phyloP scores from a whole-genome alignment of 2,888 invertebrate genomes.

The Synanthedon tipuliformis region DNA sequence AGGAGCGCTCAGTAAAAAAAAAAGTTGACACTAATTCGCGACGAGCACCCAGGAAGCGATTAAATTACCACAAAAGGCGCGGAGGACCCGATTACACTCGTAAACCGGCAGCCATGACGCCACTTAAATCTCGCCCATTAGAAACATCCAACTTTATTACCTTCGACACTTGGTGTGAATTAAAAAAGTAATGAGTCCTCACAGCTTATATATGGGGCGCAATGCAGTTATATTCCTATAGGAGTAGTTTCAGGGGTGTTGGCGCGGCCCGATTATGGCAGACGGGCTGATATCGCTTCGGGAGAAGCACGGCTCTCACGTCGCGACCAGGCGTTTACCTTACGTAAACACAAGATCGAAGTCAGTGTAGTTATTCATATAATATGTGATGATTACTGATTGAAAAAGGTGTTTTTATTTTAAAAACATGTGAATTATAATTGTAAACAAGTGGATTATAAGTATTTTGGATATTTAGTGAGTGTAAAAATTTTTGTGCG shows the following conservation, averaged over 20 bases:
- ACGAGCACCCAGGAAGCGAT: slow-evolving; percentile 31
- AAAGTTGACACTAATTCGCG: slow-evolving; percentile 1
- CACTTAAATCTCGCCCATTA: slow-evolving; percentile 48
- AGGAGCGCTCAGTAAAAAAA: not conserved
- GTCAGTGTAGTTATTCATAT: not conserved
- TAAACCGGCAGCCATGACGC: slow-evolving; percentile 38
- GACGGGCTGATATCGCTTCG: slow-evolving; percentile 49
- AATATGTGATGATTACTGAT: not conserved
- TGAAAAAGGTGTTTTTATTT: not conserved
- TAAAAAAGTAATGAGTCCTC: slow-evolving; percentile 12
- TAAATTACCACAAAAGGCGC: slow-evolving; percentile 51
- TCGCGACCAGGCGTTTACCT: slow-evolving; percentile 16
- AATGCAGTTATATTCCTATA: slow-evolving; percentile 49
- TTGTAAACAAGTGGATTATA: not conserved
- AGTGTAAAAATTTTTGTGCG: too few species aligned
- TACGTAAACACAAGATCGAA: slow-evolving; percentile 27
- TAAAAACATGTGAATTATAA: not conserved
- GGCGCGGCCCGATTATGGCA: slow-evolving; percentile 34
- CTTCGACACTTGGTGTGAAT: slow-evolving; percentile 3
- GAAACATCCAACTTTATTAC: slow-evolving; percentile 19
- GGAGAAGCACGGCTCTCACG: slow-evolving; percentile 45
- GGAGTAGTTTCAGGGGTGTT: slow-evolving; percentile 29
- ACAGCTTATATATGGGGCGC: slow-evolving; percentile 30
- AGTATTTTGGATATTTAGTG: too few species aligned
- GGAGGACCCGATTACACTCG: slow-evolving; percentile 33